Base-by-base conservation (phyloP, 2,113 vertebrate species). In the Pseudorhombus dupliciocellatus region DNA sequence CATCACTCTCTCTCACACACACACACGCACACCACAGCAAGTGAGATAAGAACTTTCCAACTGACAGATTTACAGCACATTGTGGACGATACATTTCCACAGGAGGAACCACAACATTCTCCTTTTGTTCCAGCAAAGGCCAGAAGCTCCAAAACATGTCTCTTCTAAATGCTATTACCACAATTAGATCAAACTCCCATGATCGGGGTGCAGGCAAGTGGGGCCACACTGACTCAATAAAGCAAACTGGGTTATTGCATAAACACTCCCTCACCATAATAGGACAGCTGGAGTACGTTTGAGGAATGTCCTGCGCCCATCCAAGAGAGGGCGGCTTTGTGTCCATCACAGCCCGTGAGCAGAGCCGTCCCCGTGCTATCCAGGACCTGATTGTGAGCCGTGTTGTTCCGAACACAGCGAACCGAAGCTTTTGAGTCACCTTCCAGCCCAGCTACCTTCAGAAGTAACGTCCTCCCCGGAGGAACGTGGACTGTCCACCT, bases 401-500 rank as follows among this genome's bases (percentile, higher is more conserved):
- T 28, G 8, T 63, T 10, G 0, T 51, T 66, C 71, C 54, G 20
- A 9, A 66, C 71, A 58, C 90, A 92, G 1, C 26, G 31, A 53
- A 90, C 67, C 0, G 57, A 64, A 28, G 90, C 8, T 1, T 25
- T 70, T 0, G 79, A 84, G 2, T 59, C 77, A 7, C 34, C 25
- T n/a, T 85, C 89, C 61, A 54, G 46, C 68, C 56, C 14, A 7
- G 42, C 21, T 0, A 62, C 16, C 31, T 72, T 61, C 48, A 93
- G 70, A 42, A 22, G n/a, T 20, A 90, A 72, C 6, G 25, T 67
- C 31, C 70, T 75, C 4, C 73, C 80, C 20, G 3, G 15, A 22
- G 75, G 75, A n/a, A 89, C 2, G 10, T 68, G 37, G 10, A 93
- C 42, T 16, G 53, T 63, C 88, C 89, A 90, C n/a, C 75, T 85